Evolutionary conservation across 37 sponge, comb jelly and placozoan genomes (phyloP).

Genomic region (Chondrosia reniformis): DNA sequence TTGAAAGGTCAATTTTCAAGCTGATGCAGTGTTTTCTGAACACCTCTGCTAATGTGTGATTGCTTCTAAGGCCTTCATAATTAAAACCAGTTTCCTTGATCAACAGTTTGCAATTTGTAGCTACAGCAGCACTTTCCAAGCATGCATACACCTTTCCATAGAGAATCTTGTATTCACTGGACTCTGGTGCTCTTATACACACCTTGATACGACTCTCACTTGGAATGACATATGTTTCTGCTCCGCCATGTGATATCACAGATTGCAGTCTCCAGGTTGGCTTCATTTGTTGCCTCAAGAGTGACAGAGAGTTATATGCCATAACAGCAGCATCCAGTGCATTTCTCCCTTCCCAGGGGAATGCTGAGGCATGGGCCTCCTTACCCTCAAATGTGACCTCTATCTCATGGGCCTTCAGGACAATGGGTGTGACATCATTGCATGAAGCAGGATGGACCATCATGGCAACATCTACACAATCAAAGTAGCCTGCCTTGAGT

Average conservation of each 20-base stretch:
- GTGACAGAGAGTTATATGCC: constrained; percentile 80
- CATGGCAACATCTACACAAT: constrained; percentile 76
- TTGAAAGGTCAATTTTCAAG: not conserved
- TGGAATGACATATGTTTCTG: constrained; percentile 76
- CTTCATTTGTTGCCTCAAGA: constrained; percentile 87
- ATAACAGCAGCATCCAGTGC: constrained; percentile 92
- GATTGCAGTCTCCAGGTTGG: constrained; percentile 83
- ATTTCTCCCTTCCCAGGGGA: constrained; percentile 80
- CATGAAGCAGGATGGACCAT: constrained; percentile 90
- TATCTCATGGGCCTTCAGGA: constrained; percentile 28
- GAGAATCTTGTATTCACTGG: constrained; percentile 41
- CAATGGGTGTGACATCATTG: constrained; percentile 21
- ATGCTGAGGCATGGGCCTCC: constrained; percentile 50
- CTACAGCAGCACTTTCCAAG: constrained; percentile 61
- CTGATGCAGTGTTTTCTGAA: constrained; percentile 31
- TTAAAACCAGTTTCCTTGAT: constrained; percentile 14
- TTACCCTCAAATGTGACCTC: constrained; percentile 57
- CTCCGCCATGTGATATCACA: constrained; percentile 80
- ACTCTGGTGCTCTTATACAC: constrained; percentile 52
- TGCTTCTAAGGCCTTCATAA: constrained; percentile 48
- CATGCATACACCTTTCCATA: constrained; percentile 43
- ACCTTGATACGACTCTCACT: constrained; percentile 35
- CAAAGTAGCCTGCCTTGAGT: constrained; percentile 64
- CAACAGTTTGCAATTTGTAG: constrained; percentile 61
- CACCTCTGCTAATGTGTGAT: constrained; percentile 30